Conservation (phyloP, 1,140 invertebrate genomes). For the Microplitis mediator region DNA sequence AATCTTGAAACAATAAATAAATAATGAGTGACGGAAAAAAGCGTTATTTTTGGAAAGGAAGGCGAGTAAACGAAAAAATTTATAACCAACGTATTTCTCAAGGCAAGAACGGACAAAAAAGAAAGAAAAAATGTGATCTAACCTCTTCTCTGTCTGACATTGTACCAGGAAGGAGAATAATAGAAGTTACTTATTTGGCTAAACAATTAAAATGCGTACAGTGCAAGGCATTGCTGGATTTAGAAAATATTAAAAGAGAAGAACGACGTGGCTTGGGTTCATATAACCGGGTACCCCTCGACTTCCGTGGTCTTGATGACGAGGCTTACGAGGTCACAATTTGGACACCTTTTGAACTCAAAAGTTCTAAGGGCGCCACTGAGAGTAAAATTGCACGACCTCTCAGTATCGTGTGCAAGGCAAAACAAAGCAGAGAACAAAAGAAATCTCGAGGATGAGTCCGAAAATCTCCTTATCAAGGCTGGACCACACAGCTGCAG, state of each 20-base stretch:
- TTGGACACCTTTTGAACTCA: no score
- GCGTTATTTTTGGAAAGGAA: not conserved
- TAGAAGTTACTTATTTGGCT: not conserved
- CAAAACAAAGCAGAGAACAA: no score
- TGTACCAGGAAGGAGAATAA: not conserved
- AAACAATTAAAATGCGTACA: not conserved
- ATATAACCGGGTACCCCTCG: no score
- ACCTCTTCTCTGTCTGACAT: constrained; percentile 1
- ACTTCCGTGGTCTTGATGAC: no score
- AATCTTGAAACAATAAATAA: no score
- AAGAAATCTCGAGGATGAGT: no score
- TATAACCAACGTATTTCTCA: constrained; percentile 1
- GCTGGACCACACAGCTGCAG: no score
- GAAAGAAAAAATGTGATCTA: not conserved
- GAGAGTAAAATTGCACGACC: no score
- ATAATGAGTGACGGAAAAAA: not conserved
- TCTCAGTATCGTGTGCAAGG: no score
- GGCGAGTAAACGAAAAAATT: not conserved
- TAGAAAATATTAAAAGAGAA: not conserved
- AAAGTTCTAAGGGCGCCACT: no score
- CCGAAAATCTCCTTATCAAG: no score
- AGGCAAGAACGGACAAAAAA: constrained; percentile 6
- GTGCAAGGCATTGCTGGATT: not conserved
- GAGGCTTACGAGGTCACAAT: no score
- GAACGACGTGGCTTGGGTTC: not conserved